Evolutionary conservation across 2,888 invertebrate species (phyloP).

Genomic region (Proisotoma minuta): DNA sequence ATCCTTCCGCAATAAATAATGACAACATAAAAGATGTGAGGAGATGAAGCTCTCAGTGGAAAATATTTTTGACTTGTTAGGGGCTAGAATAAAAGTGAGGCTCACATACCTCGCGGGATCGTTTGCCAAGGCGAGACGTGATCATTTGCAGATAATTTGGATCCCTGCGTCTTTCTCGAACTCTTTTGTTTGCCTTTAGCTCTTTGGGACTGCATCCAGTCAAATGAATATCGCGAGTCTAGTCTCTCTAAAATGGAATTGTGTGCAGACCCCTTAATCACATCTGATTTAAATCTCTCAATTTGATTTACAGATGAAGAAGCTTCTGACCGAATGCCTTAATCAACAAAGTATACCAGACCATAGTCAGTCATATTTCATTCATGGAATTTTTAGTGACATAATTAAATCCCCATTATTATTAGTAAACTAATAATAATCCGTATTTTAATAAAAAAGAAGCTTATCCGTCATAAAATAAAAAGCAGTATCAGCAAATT

Average conservation of each 20-base stretch:
- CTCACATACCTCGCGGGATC: constrained; percentile 10
- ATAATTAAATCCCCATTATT: neutral
- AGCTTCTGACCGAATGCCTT: constrained; percentile 15
- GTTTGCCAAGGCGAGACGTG: constrained; percentile 11
- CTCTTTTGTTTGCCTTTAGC: constrained; percentile 18
- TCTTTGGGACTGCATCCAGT: constrained; percentile 12
- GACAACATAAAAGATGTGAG: no score
- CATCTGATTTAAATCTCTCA: constrained; percentile 9
- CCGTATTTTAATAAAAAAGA: neutral
- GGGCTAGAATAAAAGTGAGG: neutral
- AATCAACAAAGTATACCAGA: constrained; percentile 16
- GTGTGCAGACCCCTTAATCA: neutral
- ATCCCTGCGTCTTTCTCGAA: constrained; percentile 25
- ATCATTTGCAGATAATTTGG: constrained; percentile 30
- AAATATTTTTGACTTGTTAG: constrained; percentile 15
- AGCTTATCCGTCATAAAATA: neutral
- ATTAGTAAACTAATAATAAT: neutral
- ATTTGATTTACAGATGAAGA: constrained; percentile 9
- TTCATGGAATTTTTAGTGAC: neutral
- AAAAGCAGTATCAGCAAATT: no score
- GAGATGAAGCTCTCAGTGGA: no score
- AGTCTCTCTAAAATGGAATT: constrained; percentile 16
- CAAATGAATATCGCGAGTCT: constrained; percentile 16
- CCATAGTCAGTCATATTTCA: neutral
- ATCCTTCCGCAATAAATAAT: no score